Conservation (phyloP, 2,113 vertebrate species). For the Sander vitreus region DNA sequence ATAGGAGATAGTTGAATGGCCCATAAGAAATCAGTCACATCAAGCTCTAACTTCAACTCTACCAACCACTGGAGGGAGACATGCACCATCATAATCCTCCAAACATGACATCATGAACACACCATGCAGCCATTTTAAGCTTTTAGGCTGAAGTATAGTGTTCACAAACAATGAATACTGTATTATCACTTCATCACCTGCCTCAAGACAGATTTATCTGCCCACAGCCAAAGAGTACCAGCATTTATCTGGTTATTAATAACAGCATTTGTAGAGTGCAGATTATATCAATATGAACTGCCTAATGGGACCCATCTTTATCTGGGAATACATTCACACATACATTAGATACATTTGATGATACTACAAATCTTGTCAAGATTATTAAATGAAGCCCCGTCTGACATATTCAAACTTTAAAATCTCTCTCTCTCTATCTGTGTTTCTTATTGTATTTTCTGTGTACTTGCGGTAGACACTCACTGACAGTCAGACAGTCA, state of each 20-base stretch:
- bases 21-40: background rate
- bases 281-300: background rate
- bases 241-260: slow-evolving; percentile 10
- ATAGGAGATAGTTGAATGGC: background rate
- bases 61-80: slow-evolving; percentile 66
- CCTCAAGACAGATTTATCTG: background rate
- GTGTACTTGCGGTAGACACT: background rate
- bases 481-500: background rate
- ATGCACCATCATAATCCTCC: slow-evolving; percentile 46
- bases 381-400: background rate
- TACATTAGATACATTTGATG: background rate
- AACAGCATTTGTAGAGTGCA: background rate
- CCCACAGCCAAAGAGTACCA: background rate
- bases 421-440: background rate
- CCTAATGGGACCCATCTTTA: background rate
- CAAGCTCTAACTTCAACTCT: background rate
- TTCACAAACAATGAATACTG: background rate
- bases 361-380: background rate
- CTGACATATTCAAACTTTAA: background rate
- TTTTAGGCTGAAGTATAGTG: background rate
- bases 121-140: slow-evolving; percentile 50
- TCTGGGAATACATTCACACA: background rate
- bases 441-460: background rate
- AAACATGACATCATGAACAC: slow-evolving; percentile 38
- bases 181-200: slow-evolving; percentile 15